Evolutionary conservation across 2,888 invertebrate species (phyloP), one percentile per base, ranked within the genome.

Genomic region (Blomia tropicalis): DNA sequence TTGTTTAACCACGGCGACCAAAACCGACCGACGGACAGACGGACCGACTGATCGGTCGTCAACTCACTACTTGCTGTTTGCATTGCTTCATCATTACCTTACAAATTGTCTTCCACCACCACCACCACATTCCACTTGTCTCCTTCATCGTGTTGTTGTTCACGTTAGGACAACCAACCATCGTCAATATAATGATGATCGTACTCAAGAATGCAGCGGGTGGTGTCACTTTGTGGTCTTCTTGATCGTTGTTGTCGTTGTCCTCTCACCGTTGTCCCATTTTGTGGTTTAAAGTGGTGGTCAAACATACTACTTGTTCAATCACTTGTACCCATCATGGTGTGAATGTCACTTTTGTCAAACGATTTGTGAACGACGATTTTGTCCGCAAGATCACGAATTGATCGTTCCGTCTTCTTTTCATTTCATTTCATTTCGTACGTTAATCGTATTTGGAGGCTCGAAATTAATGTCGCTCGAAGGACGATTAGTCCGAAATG

Each of bases 381-480:
- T n/a, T n/a, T n/a, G n/a, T n/a, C n/a, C n/a, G n/a, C n/a, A n/a
- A n/a, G n/a, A n/a, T n/a, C n/a, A n/a, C n/a, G n/a, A n/a, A n/a
- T n/a, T n/a, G n/a, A 41, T 41, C 41, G 14, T 14, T 41, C 41
- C 41, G 14, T 41, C 14, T 41, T n/a, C 41, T n/a, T 41, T 14
- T 41, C 41, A 14, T 41, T n/a, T 41, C 41, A 17, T 27, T 22
- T n/a, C 51, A 27, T n/a, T 47, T 7, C 7, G 51, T 14, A 47
- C 51, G n/a, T 7, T 47, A 47, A 47, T 47, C 51, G 51, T 47
- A 47, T 47, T 47, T 47, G 51, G 7, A 25, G n/a, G n/a, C n/a
- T n/a, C n/a, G 51, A 47, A 47, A 47, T 47, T 47, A 47, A 47
- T 47, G 51, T 47, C 51, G n/a, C 51, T 47, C 51, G 51, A 22